phyloP scores from a whole-genome alignment of 1,140 invertebrate genomes.

The Orius laevigatus region DNA sequence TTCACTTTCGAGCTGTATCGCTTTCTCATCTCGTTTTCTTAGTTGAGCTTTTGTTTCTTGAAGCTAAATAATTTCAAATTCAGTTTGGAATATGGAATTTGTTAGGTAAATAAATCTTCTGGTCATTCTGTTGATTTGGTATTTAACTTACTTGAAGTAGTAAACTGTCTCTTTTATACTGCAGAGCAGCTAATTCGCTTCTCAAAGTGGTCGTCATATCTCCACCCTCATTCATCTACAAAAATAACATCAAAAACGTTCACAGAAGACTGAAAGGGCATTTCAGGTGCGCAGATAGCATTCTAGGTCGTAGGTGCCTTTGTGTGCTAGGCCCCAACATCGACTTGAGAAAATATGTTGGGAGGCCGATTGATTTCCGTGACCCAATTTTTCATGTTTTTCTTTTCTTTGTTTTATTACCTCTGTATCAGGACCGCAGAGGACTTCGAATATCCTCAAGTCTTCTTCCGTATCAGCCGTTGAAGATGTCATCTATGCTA shows the following conservation, averaged over 20 bases:
- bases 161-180: conserved; percentile 66
- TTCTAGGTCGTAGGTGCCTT: too few species aligned
- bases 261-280: too few species aligned
- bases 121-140: too few species aligned
- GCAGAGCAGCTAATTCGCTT: conserved; percentile 60
- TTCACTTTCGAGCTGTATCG: conserved; percentile 48
- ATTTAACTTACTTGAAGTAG: conserved; percentile 48
- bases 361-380: too few species aligned
- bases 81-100: too few species aligned
- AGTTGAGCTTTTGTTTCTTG: conserved; percentile 48
- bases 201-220: conserved; percentile 54
- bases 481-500: not conserved
- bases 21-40: conserved; percentile 43
- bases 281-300: too few species aligned
- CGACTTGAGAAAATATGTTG: too few species aligned
- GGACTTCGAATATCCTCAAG: conserved; percentile 15
- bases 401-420: not conserved
- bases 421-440: conserved; percentile 8
- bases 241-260: not conserved
- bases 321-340: too few species aligned
- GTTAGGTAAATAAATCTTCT: too few species aligned
- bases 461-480: conserved; percentile 13
- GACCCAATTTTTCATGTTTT: too few species aligned
- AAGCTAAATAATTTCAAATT: too few species aligned
- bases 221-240: conserved; percentile 19